phyloP scores from a whole-genome alignment of 2,888 invertebrate species.

The Nomada goodeniana region DNA sequence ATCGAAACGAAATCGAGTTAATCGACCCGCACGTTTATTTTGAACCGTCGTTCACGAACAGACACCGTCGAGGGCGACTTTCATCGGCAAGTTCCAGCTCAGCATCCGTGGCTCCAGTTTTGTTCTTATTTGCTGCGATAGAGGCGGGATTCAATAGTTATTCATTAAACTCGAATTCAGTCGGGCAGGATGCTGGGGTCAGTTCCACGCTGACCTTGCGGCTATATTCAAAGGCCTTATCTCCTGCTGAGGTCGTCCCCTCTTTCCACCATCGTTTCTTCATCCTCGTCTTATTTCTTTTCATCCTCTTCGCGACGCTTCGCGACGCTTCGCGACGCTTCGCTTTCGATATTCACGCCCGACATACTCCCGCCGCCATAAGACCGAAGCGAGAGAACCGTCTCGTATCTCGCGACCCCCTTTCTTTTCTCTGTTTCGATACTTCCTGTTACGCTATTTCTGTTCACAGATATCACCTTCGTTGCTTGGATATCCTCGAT shows the following conservation, averaged over 20 bases:
- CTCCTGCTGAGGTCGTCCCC: slow-evolving; percentile 76
- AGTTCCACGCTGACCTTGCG: slow-evolving; percentile 81
- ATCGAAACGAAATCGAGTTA: slow-evolving; percentile 30
- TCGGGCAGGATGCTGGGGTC: slow-evolving; percentile 82
- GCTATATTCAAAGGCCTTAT: slow-evolving; percentile 83
- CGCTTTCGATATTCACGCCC: slow-evolving; percentile 40
- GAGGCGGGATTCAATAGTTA: slow-evolving; percentile 83
- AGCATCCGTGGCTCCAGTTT: slow-evolving; percentile 41
- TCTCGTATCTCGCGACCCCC: slow-evolving; percentile 62
- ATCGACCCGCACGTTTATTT: slow-evolving; percentile 65
- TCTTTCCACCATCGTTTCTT: slow-evolving; percentile 51
- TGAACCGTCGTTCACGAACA: slow-evolving; percentile 73
- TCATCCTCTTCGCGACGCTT: too few species aligned
- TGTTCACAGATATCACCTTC: not conserved
- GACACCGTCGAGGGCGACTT: slow-evolving; percentile 58
- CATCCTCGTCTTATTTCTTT: slow-evolving; percentile 38
- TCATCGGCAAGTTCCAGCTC: slow-evolving; percentile 44
- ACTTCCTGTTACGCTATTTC: slow-evolving; percentile 60
- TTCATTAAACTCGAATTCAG: slow-evolving; percentile 83
- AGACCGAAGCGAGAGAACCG: slow-evolving; percentile 18
- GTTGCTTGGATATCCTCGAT: not conserved
- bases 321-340: not conserved
- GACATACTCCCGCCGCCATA: slow-evolving; percentile 19
- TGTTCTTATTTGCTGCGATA: slow-evolving; percentile 78
- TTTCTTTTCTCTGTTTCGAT: slow-evolving; percentile 59